Evolutionary conservation across 2,888 invertebrate genomes (phyloP).

Genomic region (Ornithoptera priamus): DNA sequence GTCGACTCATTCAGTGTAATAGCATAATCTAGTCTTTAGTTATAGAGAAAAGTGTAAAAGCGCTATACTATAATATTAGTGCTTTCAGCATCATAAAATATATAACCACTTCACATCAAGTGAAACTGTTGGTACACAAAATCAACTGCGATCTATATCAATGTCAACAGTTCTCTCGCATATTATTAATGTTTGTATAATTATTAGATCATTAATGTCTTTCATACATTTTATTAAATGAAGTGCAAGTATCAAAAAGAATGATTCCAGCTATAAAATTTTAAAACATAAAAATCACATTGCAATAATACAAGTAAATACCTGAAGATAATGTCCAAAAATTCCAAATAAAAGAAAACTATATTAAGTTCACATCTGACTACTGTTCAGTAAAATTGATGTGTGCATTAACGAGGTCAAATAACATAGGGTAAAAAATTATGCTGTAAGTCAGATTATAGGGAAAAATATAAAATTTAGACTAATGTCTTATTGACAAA

Average conservation of each 20-base stretch:
- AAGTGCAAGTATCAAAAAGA: not conserved
- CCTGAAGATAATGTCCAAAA: too few relatives aligned
- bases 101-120: not conserved
- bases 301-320: not conserved
- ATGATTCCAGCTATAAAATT: not conserved
- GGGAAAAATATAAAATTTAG: too few relatives aligned
- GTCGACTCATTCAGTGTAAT: not conserved
- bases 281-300: not conserved
- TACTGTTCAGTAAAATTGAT: too few relatives aligned
- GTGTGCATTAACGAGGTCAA: not conserved
- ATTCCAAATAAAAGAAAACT: too few relatives aligned
- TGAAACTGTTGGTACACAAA: not conserved
- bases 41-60: not conserved
- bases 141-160: not conserved
- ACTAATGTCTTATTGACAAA: too few relatives aligned
- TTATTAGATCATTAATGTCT: too few relatives aligned
- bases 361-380: too few relatives aligned
- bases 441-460: too few relatives aligned
- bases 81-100: not conserved
- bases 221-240: not conserved
- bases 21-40: not conserved
- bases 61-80: not conserved
- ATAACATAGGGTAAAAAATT: too few relatives aligned
- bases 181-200: too few relatives aligned
- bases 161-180: too few relatives aligned